Evolutionary conservation across 2,888 invertebrate genomes (phyloP), one percentile per base, ranked within the genome.

Genomic region (Apeira syringaria): DNA sequence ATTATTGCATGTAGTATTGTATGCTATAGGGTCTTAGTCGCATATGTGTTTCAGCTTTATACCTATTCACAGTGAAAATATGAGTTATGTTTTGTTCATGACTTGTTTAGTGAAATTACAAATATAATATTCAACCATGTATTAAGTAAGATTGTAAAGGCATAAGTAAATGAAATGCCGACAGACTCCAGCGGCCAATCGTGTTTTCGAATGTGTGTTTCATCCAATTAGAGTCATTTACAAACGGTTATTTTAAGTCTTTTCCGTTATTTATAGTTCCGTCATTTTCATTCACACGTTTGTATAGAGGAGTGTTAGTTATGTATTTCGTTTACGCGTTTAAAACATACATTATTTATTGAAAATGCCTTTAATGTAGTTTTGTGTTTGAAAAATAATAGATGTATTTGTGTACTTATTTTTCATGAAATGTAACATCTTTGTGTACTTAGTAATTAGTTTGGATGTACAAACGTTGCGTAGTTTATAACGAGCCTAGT

Each of bases 271-370:
- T 39, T 36, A 32, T 45, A 41, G 22, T 44, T 47, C n/a, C 40
- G 36, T 45, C 40, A 39, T 46, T 47, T 50, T 44, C 27, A 33
- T 27, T 41, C 31, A 40, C 27, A 38, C 45, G 43, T 50, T 52
- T 55, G 41, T 52, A 47, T 55, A 54, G 40, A 41, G 41, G 50
- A 48, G 45, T 13, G 39, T 24, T 52, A 44, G 43, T 37, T 10
- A 47, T 49, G 37, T 40, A 54, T 51, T 45, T 46, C 45, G 53
- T 34, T 40, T 36, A 24, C 24, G 39, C 46, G 43, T 46, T 51
- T 46, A 32, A n/a, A 34, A 47, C 29, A 28, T 44, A 18, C 37
- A 42, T 51, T 50, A 56, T 53, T 53, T 56, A 53, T 53, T 56
- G 27, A 51, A 47, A 49, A 46, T 47, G 53, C 53, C 53, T 56